Evolutionary conservation across 2,797 vertebrate species (phyloP).

Genomic region (Phataginus tetradactyla): DNA sequence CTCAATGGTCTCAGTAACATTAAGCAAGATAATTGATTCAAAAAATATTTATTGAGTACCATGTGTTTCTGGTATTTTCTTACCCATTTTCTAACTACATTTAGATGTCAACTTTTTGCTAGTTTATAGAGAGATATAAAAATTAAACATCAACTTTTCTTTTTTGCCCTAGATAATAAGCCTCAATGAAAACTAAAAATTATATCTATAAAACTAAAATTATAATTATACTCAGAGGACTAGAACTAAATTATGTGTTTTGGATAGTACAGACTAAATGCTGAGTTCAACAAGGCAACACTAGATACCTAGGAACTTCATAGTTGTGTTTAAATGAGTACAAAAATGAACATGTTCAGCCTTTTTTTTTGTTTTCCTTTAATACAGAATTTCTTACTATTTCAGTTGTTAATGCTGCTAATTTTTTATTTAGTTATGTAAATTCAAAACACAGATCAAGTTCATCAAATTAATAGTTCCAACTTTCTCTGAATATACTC

Average conservation of each 20-base stretch:
- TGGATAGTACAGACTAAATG: background rate
- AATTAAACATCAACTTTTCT: background rate
- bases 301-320: background rate
- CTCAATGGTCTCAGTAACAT: background rate
- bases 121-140: conserved; percentile 33
- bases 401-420: background rate
- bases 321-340: background rate
- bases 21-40: background rate
- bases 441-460: conserved; percentile 12
- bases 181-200: conserved; percentile 5
- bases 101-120: background rate
- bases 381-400: background rate
- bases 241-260: background rate
- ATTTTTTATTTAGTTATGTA: conserved; percentile 18
- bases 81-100: background rate
- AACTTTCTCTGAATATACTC: background rate
- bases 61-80: background rate
- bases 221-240: background rate
- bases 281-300: background rate
- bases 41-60: conserved; percentile 2
- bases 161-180: conserved; percentile 27
- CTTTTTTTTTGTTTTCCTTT: background rate
- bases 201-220: background rate
- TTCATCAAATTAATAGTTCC: conserved; percentile 1
- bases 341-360: background rate